Conservation (phyloP, 2,797 vertebrate species). For the Potorous gilbertii region DNA sequence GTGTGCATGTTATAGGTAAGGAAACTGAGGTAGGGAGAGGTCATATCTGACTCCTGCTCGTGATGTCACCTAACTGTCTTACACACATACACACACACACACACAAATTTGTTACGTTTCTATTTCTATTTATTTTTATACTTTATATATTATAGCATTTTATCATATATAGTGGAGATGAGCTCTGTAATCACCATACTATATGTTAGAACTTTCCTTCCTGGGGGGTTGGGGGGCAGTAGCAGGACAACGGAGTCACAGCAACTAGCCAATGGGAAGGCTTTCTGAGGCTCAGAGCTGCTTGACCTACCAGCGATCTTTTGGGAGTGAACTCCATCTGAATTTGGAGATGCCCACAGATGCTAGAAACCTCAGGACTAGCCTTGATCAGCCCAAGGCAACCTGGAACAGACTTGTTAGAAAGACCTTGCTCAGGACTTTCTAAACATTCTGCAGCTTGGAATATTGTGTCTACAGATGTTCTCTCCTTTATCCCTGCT, state of each 20-base stretch:
- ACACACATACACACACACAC: not conserved
- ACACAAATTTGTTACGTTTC: no score
- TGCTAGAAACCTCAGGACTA: not conserved
- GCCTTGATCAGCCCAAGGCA: not conserved
- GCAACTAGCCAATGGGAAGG: not conserved
- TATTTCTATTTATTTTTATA: not conserved
- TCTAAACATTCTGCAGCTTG: no score
- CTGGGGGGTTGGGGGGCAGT: not conserved
- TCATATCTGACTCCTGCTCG: not conserved
- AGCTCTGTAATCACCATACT: not conserved
- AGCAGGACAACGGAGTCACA: not conserved
- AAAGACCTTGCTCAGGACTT: no score
- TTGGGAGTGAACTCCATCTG: not conserved
- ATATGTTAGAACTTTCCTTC: not conserved
- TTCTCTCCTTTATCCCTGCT: no score
- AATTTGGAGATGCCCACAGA: not conserved
- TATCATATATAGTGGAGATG: not conserved
- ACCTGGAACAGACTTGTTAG: no score
- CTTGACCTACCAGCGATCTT: not conserved
- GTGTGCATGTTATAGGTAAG: not conserved
- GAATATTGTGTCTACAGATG: no score
- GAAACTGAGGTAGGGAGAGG: not conserved
- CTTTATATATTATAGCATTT: not conserved
- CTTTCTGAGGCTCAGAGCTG: not conserved
- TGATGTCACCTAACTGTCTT: not conserved